Evolutionary conservation across 1,140 invertebrate genomes (phyloP).

Genomic region (Eubasilissa regina): DNA sequence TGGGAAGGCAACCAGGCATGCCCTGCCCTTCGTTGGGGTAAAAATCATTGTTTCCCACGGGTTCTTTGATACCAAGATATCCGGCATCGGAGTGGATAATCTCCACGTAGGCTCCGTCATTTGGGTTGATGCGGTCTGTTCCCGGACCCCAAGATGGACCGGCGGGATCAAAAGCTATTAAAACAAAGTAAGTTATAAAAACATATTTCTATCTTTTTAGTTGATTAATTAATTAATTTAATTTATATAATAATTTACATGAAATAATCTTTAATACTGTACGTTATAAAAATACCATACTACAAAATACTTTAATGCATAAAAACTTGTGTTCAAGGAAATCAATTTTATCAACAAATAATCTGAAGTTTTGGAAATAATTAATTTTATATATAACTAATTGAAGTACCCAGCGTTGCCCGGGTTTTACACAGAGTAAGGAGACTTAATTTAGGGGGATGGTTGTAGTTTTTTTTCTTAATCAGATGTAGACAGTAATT

Average conservation of each 20-base stretch:
- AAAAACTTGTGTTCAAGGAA: neutral
- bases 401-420: too few species aligned
- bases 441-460: too few species aligned
- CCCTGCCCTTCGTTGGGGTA: conserved; percentile 74
- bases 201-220: neutral
- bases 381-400: too few species aligned
- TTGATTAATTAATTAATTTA: neutral
- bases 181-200: neutral
- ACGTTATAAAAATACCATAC: too few species aligned
- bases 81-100: conserved; percentile 76
- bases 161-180: conserved; percentile 77
- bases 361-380: too few species aligned
- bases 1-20: conserved; percentile 77
- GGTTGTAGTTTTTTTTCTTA: too few species aligned
- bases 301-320: too few species aligned
- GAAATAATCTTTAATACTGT: too few species aligned
- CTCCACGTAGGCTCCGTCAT: conserved; percentile 75
- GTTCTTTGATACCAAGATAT: conserved; percentile 64
- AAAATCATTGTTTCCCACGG: conserved; percentile 71
- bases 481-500: too few species aligned
- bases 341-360: too few species aligned
- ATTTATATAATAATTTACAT: too few species aligned
- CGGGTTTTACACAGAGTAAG: too few species aligned
- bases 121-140: conserved; percentile 62
- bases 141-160: conserved; percentile 70